A percentile compares a stretch with the other conserved stretches of the same genome.
phyloP scores from a whole-genome alignment of 2,888 invertebrate species.

The Sinohyriopsis cumingii region DNA sequence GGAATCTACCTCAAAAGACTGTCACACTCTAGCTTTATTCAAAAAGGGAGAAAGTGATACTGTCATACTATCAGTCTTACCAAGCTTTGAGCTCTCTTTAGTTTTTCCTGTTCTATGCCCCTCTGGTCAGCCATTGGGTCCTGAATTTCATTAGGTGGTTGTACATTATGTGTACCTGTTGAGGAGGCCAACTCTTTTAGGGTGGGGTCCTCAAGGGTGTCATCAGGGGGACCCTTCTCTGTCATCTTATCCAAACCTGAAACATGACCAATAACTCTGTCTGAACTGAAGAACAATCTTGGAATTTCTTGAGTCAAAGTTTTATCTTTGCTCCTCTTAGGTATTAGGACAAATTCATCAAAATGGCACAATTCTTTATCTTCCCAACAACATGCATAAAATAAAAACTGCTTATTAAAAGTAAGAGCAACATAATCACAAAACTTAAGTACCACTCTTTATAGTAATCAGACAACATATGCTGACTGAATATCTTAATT shows the following conservation, averaged over 20 bases:
- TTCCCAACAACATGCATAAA: too few species aligned
- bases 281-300: neutral
- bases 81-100: slow-evolving; percentile 49
- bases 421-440: too few species aligned
- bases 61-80: slow-evolving; percentile 28
- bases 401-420: too few species aligned
- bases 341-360: neutral
- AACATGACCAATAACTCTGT: slow-evolving; percentile 2
- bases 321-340: neutral
- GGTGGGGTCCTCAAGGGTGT: slow-evolving; percentile 52
- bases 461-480: too few species aligned
- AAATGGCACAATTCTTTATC: too few species aligned
- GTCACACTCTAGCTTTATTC: too few species aligned
- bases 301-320: neutral
- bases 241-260: slow-evolving; percentile 91
- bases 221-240: slow-evolving; percentile 89
- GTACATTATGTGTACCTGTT: slow-evolving; percentile 52
- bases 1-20: too few species aligned
- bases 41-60: neutral
- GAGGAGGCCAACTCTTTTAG: slow-evolving; percentile 60
- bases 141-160: slow-evolving; percentile 60
- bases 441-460: too few species aligned
- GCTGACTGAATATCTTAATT: too few species aligned
- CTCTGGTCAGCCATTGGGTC: slow-evolving; percentile 43
- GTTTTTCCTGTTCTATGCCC: slow-evolving; percentile 28